Base-by-base conservation (phyloP, 2,113 vertebrate genomes). In the Poeciliopsis occidentalis region DNA sequence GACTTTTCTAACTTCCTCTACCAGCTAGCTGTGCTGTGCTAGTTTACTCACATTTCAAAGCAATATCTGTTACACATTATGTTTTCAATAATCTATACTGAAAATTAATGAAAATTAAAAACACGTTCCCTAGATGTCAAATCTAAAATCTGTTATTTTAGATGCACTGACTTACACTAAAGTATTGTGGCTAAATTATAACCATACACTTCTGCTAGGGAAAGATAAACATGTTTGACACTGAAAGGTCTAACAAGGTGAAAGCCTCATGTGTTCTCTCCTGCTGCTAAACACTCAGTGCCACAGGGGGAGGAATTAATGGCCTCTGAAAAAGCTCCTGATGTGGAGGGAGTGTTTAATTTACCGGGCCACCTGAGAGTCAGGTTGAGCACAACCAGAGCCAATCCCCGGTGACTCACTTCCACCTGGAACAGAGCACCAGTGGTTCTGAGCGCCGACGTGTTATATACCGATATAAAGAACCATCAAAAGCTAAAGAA, bases 291-390 rank as follows among this genome's bases (percentile, higher is more conserved):
- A 89, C 80, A 84, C 70, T 76, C 71, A 63, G 62, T n/a, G 69
- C 82, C 89, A 80, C 83, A 34, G 72, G 90, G 81, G 76, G 61
- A 41, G 64, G 34, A 84, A 89, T 89, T 85, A 88, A 90, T 88
- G 90, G 90, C 30, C 70, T 81, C 82, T 80, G 47, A 75, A 89
- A 85, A 65, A 84, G 64, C 75, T 73, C 69, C 75, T 78, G 77
- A 84, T 88, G 76, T 57, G 65, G 65, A 80, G 57, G 60, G 75
- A 85, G 85, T n/a, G 75, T 85, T 88, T 90, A 65, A 88, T 90
- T 92, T 89, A 88, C 82, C 63, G 32, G 78, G 79, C 82, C 91
- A 90, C 82, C 86, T 89, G 89, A 89, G 88, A 88, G 69, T 85
- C 71, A 69, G 69, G 76, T 70, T 85, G 84, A 88, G 79, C 73